Conservation (phyloP, 2,888 invertebrate genomes). For the Oegoconia quadripuncta region DNA sequence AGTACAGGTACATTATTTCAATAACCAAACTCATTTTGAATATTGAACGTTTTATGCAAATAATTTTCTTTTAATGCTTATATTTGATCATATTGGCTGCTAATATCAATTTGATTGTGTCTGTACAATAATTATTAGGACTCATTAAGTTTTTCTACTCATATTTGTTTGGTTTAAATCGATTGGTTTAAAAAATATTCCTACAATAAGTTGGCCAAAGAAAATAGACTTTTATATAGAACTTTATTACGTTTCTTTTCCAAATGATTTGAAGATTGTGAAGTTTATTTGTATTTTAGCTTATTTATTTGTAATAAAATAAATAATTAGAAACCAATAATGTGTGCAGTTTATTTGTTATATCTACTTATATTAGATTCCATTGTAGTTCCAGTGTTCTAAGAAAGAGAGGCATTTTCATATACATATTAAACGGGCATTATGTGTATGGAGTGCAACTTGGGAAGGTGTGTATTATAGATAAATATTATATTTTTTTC, state of each 20-base stretch:
- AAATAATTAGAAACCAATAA: constrained; percentile 24
- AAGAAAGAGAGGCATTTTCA: too few species aligned
- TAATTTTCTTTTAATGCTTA: background rate
- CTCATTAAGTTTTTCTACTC: background rate
- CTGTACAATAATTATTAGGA: too few species aligned
- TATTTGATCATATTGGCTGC: too few species aligned
- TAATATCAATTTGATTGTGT: too few species aligned
- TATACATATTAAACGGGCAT: too few species aligned
- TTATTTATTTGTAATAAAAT: constrained; percentile 68
- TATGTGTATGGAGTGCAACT: too few species aligned
- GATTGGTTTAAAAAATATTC: constrained; percentile 24
- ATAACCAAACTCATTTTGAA: background rate
- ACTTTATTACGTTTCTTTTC: constrained; percentile 33
- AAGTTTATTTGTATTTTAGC: constrained; percentile 51
- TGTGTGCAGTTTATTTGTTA: constrained; percentile 17
- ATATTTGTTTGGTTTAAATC: constrained; percentile 2
- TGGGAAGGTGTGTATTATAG: too few species aligned
- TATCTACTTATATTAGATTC: too few species aligned
- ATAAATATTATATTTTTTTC: too few species aligned
- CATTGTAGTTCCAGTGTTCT: too few species aligned
- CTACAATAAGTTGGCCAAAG: constrained; percentile 35
- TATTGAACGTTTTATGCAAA: background rate
- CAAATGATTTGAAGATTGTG: constrained; percentile 38
- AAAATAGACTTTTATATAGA: constrained; percentile 19
- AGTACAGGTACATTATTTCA: too few species aligned